Percentiles rank a stretch among this genome's conserved stretches.
Conservation (phyloP, 2,797 vertebrate species). For the Micropoecilia bifurca region DNA sequence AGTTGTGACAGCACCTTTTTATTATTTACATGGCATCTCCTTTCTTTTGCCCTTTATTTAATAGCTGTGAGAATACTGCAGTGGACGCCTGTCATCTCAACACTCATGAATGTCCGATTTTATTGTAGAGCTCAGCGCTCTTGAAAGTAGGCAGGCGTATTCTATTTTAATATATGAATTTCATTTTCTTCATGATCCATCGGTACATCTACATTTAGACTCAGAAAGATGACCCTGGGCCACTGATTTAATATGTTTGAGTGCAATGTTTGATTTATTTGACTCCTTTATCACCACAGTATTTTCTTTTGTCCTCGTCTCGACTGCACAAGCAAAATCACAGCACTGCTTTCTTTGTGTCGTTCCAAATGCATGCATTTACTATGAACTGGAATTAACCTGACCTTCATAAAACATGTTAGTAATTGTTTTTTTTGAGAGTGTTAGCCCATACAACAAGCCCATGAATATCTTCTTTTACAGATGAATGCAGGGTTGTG, state of each 20-base stretch:
- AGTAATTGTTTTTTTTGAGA: not conserved
- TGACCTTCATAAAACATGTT: not conserved
- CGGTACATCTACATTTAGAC: not conserved
- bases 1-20: not conserved
- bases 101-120: not conserved
- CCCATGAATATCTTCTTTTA: not conserved
- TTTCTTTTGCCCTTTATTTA: constrained; percentile 1
- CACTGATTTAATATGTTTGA: not conserved
- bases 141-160: not conserved
- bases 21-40: not conserved
- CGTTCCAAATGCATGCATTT: not conserved
- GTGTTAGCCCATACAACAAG: not conserved
- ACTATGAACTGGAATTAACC: not conserved
- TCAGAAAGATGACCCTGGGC: not conserved
- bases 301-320: not conserved
- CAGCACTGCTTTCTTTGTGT: not conserved
- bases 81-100: not conserved
- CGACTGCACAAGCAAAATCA: not conserved
- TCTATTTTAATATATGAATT: not conserved
- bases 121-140: not conserved
- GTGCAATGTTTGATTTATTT: not conserved
- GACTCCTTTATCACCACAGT: not conserved
- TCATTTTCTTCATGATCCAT: not conserved
- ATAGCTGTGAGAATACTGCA: not conserved
- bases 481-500: not conserved